These are phyloP conservation scores for Scortum barcoo DNA, from an alignment of 2,113 vertebrate genomes.

Conservation along the genomic window DNA sequence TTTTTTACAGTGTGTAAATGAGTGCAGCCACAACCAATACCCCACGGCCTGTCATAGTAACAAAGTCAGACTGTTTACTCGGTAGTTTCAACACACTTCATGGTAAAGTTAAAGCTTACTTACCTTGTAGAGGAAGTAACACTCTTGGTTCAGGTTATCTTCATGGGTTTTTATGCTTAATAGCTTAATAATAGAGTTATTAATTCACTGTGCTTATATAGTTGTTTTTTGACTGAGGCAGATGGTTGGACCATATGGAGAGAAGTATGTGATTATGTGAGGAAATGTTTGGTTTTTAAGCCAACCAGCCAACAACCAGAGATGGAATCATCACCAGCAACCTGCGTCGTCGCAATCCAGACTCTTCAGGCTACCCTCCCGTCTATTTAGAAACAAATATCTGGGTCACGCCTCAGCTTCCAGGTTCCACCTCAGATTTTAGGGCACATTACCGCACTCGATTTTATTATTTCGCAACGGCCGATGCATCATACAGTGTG, in stretches of 20 bases:
- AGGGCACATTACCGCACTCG: constrained; percentile 6
- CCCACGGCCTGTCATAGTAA: background rate
- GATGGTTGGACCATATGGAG: constrained; percentile 85
- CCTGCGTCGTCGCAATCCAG: constrained; percentile 18
- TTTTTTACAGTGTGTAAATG: background rate
- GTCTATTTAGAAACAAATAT: constrained; percentile 28
- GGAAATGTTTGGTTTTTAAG: constrained; percentile 66
- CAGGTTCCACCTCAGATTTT: constrained; percentile 32
- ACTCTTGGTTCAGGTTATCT: background rate
- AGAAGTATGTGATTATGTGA: constrained; percentile 75
- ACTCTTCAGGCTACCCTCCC: background rate
- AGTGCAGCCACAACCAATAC: background rate
- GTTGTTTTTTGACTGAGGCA: constrained; percentile 71
- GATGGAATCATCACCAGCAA: constrained; percentile 47
- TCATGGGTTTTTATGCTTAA: constrained; percentile 22
- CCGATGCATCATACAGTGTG: constrained; percentile 1
- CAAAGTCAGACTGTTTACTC: background rate
- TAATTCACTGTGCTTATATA: constrained; percentile 41
- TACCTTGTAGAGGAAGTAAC: background rate
- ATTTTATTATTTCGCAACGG: constrained; percentile 17
- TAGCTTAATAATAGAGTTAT: constrained; percentile 53
- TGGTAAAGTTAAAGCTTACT: background rate
- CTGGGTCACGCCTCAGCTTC: constrained; percentile 36
- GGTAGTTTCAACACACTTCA: background rate
- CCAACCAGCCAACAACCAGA: constrained; percentile 24